These are phyloP conservation scores for Clistopyga incitator DNA, from an alignment of 2,888 invertebrate genomes.

Conservation along the genomic window DNA sequence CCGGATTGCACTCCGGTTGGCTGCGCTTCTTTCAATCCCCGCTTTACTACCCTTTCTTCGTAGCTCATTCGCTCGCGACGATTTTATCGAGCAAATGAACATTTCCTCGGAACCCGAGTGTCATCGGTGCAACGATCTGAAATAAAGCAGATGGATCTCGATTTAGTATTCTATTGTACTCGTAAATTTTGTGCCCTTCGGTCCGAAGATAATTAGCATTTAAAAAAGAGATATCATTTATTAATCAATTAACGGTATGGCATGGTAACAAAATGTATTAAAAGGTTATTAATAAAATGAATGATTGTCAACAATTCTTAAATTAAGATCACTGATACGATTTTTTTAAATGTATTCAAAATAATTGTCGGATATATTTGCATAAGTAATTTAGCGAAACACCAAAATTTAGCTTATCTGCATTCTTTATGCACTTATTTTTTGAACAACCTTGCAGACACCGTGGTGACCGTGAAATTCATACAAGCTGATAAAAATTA, in stretches of 20 bases:
- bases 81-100: slow-evolving; percentile 29
- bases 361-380: too few relatives aligned
- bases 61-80: slow-evolving; percentile 21
- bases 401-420: too few relatives aligned
- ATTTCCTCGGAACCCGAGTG: slow-evolving; percentile 17
- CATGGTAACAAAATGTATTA: not conserved
- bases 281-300: too few relatives aligned
- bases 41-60: slow-evolving; percentile 16
- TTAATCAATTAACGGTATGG: not conserved
- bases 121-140: slow-evolving; percentile 2
- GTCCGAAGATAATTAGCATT: not conserved
- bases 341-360: not conserved
- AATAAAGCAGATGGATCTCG: not conserved
- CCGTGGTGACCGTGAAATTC: not conserved
- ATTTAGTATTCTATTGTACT: not conserved
- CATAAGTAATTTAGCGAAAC: too few relatives aligned
- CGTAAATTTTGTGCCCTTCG: not conserved
- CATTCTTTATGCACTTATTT: too few relatives aligned
- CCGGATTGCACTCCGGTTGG: slow-evolving; percentile 65
- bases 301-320: too few relatives aligned
- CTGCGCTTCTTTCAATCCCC: slow-evolving; percentile 51
- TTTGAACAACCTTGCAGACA: too few relatives aligned
- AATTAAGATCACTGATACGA: too few relatives aligned
- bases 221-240: not conserved
- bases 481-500: not conserved